A percentile compares a stretch with the other conserved stretches of the same genome.
phyloP scores from a whole-genome alignment of 2,888 invertebrate species.

The Hofmannophila pseudospretella region DNA sequence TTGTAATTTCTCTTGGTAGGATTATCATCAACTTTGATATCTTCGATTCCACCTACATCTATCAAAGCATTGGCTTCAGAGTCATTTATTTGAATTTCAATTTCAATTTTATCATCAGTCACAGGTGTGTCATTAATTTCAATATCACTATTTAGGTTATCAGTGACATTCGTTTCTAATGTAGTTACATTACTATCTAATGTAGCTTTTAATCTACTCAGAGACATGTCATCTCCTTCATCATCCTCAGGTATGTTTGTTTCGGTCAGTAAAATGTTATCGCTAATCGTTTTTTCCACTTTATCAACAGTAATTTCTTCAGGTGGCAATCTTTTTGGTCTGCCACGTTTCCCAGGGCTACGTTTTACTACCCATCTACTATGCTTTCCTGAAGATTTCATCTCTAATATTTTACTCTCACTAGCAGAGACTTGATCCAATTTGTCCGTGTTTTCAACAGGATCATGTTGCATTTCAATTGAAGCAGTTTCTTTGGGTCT shows the following conservation, averaged over 20 bases:
- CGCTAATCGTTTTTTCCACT: background rate
- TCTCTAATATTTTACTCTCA: background rate
- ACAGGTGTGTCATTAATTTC: too few species aligned
- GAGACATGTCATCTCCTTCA: slow-evolving; percentile 41
- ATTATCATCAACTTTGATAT: slow-evolving; percentile 9
- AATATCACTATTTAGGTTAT: too few species aligned
- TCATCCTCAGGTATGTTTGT: slow-evolving; percentile 13
- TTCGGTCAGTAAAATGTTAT: background rate
- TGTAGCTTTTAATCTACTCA: slow-evolving; percentile 42
- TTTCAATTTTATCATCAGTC: too few species aligned
- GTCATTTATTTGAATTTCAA: slow-evolving; percentile 1
- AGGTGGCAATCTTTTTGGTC: slow-evolving; percentile 2
- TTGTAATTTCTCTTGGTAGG: slow-evolving; percentile 29
- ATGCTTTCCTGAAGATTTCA: background rate
- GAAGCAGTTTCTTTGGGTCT: background rate
- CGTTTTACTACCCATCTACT: background rate
- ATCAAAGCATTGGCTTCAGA: slow-evolving; percentile 8
- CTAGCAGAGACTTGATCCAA: background rate
- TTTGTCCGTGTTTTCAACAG: background rate
- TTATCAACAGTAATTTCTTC: slow-evolving; percentile 1
- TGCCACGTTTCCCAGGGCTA: slow-evolving; percentile 3
- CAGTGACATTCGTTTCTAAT: background rate
- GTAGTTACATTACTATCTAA: slow-evolving; percentile 18
- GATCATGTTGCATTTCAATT: background rate
- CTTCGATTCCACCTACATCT: slow-evolving; percentile 12